A percentile compares a stretch with the other conserved stretches of the same genome.
Conservation (phyloP, 1,140 invertebrate genomes). For the Drosophila ohnishii region DNA sequence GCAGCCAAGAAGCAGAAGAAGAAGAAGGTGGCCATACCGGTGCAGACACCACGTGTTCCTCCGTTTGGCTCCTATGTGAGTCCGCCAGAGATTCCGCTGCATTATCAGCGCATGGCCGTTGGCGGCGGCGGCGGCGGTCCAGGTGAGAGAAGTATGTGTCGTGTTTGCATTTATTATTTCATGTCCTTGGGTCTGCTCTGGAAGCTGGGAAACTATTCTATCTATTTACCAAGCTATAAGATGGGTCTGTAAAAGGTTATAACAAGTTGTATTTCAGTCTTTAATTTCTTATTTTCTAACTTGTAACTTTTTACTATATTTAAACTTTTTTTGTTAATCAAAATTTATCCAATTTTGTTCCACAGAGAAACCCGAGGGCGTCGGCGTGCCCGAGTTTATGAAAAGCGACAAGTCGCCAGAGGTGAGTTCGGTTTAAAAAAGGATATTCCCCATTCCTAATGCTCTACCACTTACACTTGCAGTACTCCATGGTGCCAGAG, state of each 20-base stretch:
- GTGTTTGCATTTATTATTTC: constrained; percentile 74
- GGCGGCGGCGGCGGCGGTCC: constrained; percentile 23
- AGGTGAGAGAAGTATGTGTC: constrained; percentile 83
- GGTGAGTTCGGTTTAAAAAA: constrained; percentile 80
- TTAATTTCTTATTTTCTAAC: too few relatives aligned
- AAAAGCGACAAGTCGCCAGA: constrained; percentile 87
- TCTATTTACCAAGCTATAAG: not conserved
- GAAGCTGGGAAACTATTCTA: constrained; percentile 1
- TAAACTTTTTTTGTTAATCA: not conserved
- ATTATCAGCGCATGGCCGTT: constrained; percentile 79
- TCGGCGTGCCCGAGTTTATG: constrained; percentile 65
- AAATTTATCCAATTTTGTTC: not conserved
- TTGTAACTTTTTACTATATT: not conserved
- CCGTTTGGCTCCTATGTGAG: constrained; percentile 85
- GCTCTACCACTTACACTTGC: not conserved
- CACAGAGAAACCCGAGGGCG: constrained; percentile 68
- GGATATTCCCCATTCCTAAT: not conserved
- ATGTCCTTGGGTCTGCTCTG: not conserved
- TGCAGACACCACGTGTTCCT: constrained; percentile 93
- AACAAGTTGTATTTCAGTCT: not conserved
- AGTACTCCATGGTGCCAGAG: constrained; percentile 87
- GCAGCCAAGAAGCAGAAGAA: constrained; percentile 91
- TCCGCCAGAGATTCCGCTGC: constrained; percentile 80
- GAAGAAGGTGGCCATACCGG: constrained; percentile 90
- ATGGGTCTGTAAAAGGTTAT: not conserved